phyloP scores from a whole-genome alignment of 2,888 invertebrate genomes.

The Nomada flava region DNA sequence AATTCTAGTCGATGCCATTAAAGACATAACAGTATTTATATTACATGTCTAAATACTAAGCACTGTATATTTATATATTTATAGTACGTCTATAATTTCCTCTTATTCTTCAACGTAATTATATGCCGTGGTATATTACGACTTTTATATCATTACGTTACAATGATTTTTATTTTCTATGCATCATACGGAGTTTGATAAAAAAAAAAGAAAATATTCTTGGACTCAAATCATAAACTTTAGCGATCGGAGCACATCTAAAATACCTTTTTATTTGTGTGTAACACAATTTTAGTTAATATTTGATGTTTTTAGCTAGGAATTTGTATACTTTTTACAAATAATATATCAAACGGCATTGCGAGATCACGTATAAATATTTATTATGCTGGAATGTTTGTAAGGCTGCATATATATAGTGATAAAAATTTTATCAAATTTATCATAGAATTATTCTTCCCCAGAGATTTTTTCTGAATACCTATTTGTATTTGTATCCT shows the following conservation, averaged over 20 bases:
- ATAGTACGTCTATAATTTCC: slow-evolving; percentile 52
- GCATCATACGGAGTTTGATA: slow-evolving; percentile 47
- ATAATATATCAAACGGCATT: not conserved
- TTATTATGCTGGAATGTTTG: not conserved
- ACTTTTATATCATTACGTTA: slow-evolving; percentile 44
- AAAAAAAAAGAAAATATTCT: slow-evolving; percentile 2
- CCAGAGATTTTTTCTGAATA: not conserved
- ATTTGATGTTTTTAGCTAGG: no score
- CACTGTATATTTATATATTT: slow-evolving; percentile 63
- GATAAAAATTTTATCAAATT: slow-evolving; percentile 1
- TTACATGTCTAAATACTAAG: slow-evolving; percentile 57
- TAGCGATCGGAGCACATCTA: not conserved
- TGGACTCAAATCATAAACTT: not conserved
- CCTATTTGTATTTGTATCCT: not conserved
- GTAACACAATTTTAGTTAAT: no score
- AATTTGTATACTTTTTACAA: not conserved
- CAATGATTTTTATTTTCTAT: slow-evolving; percentile 43
- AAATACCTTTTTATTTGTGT: not conserved
- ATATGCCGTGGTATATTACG: slow-evolving; percentile 27
- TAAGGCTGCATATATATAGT: not conserved
- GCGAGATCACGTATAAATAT: not conserved
- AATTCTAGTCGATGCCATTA: slow-evolving; percentile 68
- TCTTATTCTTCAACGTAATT: slow-evolving; percentile 36
- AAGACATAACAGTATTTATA: slow-evolving; percentile 69
- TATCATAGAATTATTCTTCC: not conserved